Evolutionary conservation across 1,140 invertebrate species (phyloP).

Genomic region (Helicorthomorpha holstii): DNA sequence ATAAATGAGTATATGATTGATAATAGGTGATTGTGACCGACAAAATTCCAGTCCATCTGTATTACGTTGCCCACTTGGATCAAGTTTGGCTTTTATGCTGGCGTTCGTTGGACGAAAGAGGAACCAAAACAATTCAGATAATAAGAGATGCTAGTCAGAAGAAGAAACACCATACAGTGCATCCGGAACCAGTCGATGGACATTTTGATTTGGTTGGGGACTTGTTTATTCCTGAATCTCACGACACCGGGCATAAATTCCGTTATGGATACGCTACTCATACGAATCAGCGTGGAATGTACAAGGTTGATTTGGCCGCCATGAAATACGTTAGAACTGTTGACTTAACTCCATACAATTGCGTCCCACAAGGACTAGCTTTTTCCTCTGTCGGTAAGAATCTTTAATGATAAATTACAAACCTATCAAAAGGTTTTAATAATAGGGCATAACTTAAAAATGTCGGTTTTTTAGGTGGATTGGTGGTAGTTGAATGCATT

Average conservation of each 20-base stretch:
- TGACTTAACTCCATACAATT: conserved; percentile 55
- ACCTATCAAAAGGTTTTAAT: too few species aligned
- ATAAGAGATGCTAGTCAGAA: conserved; percentile 57
- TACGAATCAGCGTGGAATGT: conserved; percentile 50
- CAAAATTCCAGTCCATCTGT: conserved; percentile 50
- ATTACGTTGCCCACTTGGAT: conserved; percentile 53
- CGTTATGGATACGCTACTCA: conserved; percentile 62
- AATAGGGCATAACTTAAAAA: too few species aligned
- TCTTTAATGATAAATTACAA: not conserved
- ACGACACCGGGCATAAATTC: conserved; percentile 44
- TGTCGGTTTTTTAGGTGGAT: conserved; percentile 39
- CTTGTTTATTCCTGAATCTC: conserved; percentile 45
- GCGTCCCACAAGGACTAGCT: conserved; percentile 47
- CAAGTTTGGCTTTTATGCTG: conserved; percentile 66
- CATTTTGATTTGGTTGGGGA: conserved; percentile 52
- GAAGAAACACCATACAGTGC: conserved; percentile 55
- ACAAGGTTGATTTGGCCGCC: conserved; percentile 55
- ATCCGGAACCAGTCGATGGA: conserved; percentile 59
- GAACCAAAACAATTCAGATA: conserved; percentile 51
- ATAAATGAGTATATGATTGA: too few species aligned
- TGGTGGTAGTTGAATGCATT: conserved; percentile 50
- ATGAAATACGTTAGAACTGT: conserved; percentile 56
- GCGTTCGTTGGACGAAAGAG: conserved; percentile 36
- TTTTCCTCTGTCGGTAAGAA: conserved; percentile 57
- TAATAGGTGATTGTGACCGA: conserved; percentile 51